phyloP scores from a whole-genome alignment of 2,888 invertebrate species.

The Oconnorella tubifera region DNA sequence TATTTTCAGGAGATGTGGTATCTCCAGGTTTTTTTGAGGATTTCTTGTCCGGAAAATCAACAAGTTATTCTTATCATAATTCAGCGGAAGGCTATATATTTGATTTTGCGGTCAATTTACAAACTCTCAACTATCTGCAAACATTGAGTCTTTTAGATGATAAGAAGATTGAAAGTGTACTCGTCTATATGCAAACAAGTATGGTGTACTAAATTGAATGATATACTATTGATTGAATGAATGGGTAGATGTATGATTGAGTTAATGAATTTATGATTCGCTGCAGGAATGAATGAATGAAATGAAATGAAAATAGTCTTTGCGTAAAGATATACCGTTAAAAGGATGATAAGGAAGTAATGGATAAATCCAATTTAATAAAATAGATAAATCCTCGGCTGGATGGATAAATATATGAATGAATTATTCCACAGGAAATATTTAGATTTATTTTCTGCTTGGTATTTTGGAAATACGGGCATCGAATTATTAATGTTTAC shows the following conservation, averaged over 20 bases:
- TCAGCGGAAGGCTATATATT: constrained; percentile 90
- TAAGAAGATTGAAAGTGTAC: constrained; percentile 72
- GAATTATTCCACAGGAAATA: too few relatives aligned
- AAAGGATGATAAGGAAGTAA: too few relatives aligned
- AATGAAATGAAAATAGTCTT: background rate
- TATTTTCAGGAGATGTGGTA: constrained; percentile 59
- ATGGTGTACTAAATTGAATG: constrained; percentile 23
- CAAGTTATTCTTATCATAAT: constrained; percentile 57
- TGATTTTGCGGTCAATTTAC: constrained; percentile 93
- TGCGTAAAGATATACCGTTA: background rate
- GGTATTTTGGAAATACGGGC: too few relatives aligned
- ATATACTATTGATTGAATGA: too few relatives aligned
- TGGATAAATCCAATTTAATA: too few relatives aligned
- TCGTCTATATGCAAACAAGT: constrained; percentile 75
- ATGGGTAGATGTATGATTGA: too few relatives aligned
- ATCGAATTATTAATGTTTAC: too few relatives aligned
- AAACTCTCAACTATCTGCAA: constrained; percentile 81
- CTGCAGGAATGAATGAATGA: too few relatives aligned
- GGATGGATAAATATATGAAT: too few relatives aligned
- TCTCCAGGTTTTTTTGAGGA: constrained; percentile 59
- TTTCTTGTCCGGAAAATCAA: constrained; percentile 53
- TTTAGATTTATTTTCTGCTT: too few relatives aligned
- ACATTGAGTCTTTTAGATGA: constrained; percentile 78
- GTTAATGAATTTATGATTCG: too few relatives aligned
- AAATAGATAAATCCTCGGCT: too few relatives aligned